These are phyloP conservation scores for Zaprionus davidi DNA, from an alignment of 1,140 invertebrate genomes.

Conservation along the genomic window DNA sequence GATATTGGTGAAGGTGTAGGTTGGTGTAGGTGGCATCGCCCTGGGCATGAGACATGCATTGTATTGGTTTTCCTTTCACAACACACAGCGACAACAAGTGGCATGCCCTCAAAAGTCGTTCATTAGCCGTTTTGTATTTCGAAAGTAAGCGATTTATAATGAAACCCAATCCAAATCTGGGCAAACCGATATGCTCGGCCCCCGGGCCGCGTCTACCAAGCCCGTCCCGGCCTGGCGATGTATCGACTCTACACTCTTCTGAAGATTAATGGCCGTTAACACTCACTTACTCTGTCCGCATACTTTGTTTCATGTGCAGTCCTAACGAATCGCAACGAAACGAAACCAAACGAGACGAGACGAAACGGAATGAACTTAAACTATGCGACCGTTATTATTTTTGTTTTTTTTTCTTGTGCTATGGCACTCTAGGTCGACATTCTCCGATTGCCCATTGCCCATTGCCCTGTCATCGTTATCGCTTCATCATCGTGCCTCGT, in stretches of 20 bases:
- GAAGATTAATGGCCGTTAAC: conserved; percentile 66
- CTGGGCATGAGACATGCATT: conserved; percentile 20
- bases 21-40: conserved; percentile 41
- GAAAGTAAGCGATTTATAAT: conserved; percentile 65
- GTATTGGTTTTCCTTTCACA: conserved; percentile 68
- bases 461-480: conserved; percentile 31
- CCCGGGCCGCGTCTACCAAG: conserved; percentile 1
- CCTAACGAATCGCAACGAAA: background rate
- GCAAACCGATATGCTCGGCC: conserved; percentile 15
- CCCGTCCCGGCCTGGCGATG: conserved; percentile 23
- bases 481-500: conserved; percentile 22
- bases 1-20: conserved; percentile 24
- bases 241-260: conserved; percentile 37
- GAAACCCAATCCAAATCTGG: conserved; percentile 52
- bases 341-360: background rate
- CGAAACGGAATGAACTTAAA: conserved; percentile 59
- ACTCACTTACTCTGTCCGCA: conserved; percentile 26
- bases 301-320: conserved; percentile 11
- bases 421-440: conserved; percentile 9
- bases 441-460: conserved; percentile 25
- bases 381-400: conserved; percentile 33
- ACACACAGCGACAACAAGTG: conserved; percentile 25
- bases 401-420: conserved; percentile 5
- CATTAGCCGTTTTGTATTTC: conserved; percentile 67
- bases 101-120: conserved; percentile 65